A percentile compares a stretch with the other conserved stretches of the same genome.
These are phyloP conservation scores for Drosophila pseudoobscura DNA, from an alignment of 1,140 invertebrate species.

Conservation along the genomic window DNA sequence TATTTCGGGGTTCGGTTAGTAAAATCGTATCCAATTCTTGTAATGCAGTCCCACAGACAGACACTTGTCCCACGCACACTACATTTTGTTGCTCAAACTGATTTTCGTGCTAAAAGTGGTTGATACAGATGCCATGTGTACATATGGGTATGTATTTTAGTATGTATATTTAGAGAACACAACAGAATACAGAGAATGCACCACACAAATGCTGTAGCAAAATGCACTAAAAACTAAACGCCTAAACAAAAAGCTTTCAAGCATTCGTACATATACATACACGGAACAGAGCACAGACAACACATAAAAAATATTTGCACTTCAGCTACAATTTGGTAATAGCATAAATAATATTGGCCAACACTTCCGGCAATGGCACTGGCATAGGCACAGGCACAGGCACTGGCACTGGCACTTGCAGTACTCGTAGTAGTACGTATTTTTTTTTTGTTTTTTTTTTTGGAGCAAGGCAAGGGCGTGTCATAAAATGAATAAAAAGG, in stretches of 20 bases:
- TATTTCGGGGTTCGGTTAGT: not conserved
- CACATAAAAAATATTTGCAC: constrained; percentile 29
- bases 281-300: constrained; percentile 18
- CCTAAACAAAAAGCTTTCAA: constrained; percentile 56
- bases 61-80: no score
- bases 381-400: no score
- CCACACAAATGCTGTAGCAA: constrained; percentile 48
- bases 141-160: constrained; percentile 31
- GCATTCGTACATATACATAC: constrained; percentile 12
- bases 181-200: no score
- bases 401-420: no score
- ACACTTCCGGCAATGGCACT: constrained; percentile 27
- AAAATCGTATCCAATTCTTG: not conserved
- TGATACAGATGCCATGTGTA: constrained; percentile 18
- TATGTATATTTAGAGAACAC: constrained; percentile 11
- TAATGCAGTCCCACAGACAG: not conserved
- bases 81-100: no score
- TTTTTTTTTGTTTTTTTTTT: constrained; percentile 7
- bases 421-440: no score
- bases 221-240: constrained; percentile 48
- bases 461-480: constrained; percentile 34
- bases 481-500: constrained; percentile 40
- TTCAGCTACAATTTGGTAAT: constrained; percentile 39
- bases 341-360: constrained; percentile 50
- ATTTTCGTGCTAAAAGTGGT: constrained; percentile 2